Evolutionary conservation across 2,888 invertebrate species (phyloP), one percentile per base, ranked within the genome.

Genomic region (Melanchra persicariae): DNA sequence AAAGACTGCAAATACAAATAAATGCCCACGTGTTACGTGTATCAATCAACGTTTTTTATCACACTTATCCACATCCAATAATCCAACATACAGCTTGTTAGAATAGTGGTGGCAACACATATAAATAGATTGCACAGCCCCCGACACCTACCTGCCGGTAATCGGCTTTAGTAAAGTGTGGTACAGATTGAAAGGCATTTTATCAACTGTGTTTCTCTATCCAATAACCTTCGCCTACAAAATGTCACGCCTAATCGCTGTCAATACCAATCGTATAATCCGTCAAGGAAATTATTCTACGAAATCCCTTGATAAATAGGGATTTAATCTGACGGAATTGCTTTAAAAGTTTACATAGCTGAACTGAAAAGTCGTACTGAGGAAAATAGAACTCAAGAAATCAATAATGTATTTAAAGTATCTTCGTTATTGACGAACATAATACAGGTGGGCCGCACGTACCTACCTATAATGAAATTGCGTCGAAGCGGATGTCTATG

Each of bases 131-230:
- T 68, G 62, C 12, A 24, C 17, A 24, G 24, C 17, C 37, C 43
- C 65, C 70, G 57, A 61, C 71, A 77, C 57, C 57, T 54, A 66
- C 71, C 63, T 58, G 71, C 19, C n/a, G 45, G 66, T 75, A 79
- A 79, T 81, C 76, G 68, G 82, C 59, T 83, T 82, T 78, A 68
- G 68, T 82, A 70, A 83, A 82, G 76, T 64, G 71, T 67, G 62
- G 40, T 34, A 30, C 64, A 74, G 68, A 71, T 77, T 65, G 54
- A 66, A 24, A 30, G 19, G 47, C 26, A 67, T 58, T 81, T 75
- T 63, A 63, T 83, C 59, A 74, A 74, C 72, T 72, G 71, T 69
- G 65, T 47, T 74, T 69, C 68, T 70, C 72, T 66, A 61, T 74
- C 55, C 61, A 69, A 69, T 72, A 74, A 71, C 71, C 80, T 70